phyloP scores from a whole-genome alignment of 2,888 invertebrate genomes.

The Lepidochitona cinerea region DNA sequence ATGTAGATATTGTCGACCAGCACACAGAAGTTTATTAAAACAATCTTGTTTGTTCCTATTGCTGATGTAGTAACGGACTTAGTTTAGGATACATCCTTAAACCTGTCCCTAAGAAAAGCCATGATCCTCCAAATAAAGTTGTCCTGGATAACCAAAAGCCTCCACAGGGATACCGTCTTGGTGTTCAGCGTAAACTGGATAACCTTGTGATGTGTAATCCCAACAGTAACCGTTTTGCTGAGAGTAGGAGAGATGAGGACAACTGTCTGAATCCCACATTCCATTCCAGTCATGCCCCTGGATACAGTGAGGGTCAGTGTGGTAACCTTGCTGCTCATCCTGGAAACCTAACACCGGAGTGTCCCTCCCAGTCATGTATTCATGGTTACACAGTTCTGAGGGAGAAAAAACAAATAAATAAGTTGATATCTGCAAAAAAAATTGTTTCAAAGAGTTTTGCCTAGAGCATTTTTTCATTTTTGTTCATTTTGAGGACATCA shows the following conservation, averaged over 20 bases:
- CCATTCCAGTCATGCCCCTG: slow-evolving; percentile 5
- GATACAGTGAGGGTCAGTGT: not conserved
- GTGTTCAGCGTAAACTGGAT: not conserved
- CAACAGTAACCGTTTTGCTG: not conserved
- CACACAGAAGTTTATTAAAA: too few species aligned
- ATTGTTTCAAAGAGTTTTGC: too few species aligned
- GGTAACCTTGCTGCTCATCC: not conserved
- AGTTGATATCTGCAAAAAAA: too few species aligned
- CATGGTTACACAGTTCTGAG: too few species aligned
- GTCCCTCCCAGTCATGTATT: not conserved
- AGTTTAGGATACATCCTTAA: too few species aligned
- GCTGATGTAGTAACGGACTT: too few species aligned
- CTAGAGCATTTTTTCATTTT: too few species aligned
- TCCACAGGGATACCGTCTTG: not conserved
- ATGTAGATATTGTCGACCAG: too few species aligned
- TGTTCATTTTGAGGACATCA: too few species aligned
- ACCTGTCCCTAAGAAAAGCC: not conserved
- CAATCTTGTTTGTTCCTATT: too few species aligned
- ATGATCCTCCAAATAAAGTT: not conserved
- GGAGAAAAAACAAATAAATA: too few species aligned
- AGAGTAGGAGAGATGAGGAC: not conserved
- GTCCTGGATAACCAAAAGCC: not conserved
- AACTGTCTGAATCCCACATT: not conserved
- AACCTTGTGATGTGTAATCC: not conserved
- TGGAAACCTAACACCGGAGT: not conserved